These are phyloP conservation scores for Corythaixoides concolor DNA, from an alignment of 2,113 vertebrate genomes.

Conservation along the genomic window DNA sequence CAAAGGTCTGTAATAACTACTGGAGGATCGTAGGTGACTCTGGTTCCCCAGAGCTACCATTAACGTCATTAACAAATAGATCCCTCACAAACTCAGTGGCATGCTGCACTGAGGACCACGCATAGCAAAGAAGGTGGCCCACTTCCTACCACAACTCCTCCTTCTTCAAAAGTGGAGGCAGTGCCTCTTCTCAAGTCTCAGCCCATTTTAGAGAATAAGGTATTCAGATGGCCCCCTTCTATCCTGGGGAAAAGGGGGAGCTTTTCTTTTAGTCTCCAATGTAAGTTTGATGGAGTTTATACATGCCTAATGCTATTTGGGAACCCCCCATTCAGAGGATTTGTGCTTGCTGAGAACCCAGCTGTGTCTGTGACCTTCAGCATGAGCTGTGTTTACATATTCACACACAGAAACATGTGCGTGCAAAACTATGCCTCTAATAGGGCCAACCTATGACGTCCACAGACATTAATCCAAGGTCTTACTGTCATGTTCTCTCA, in stretches of 20 bases:
- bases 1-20: not conserved
- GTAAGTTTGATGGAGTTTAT: not conserved
- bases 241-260: not conserved
- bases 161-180: not conserved
- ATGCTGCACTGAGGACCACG: not conserved
- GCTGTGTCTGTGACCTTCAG: not conserved
- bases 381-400: not conserved
- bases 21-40: not conserved
- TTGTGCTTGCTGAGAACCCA: not conserved
- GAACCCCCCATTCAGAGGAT: not conserved
- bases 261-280: not conserved
- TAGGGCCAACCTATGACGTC: not conserved
- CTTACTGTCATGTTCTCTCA: not conserved
- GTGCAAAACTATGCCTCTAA: not conserved
- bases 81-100: accelerated
- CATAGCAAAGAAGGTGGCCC: not conserved
- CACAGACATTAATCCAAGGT: not conserved
- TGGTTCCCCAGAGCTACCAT: not conserved
- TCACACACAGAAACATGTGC: not conserved
- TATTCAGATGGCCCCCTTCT: not conserved
- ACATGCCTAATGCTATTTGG: not conserved
- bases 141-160: not conserved
- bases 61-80: not conserved
- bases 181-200: not conserved
- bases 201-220: not conserved